Percentiles rank a stretch among this genome's conserved stretches.
Conservation (phyloP, 2,888 invertebrate species). For the Heliothis peltigera region DNA sequence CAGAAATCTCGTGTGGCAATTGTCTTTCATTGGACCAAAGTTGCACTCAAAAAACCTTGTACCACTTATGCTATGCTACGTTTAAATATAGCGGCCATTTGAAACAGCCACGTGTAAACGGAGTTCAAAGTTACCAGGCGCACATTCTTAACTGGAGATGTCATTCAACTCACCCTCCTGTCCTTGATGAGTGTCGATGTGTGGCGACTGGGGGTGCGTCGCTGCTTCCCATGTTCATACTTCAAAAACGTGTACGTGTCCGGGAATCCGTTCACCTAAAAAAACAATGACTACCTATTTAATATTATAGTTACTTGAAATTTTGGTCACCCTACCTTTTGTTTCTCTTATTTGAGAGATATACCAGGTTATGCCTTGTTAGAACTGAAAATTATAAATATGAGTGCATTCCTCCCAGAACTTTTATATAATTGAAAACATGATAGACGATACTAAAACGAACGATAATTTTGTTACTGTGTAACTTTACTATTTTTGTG, state of each 20-base stretch:
- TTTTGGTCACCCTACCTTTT: neutral
- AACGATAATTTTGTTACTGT: too few relatives aligned
- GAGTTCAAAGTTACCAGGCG: conserved; percentile 74
- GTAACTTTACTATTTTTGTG: too few relatives aligned
- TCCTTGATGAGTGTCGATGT: conserved; percentile 88
- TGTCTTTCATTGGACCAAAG: neutral
- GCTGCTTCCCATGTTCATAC: conserved; percentile 88
- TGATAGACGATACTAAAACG: too few relatives aligned
- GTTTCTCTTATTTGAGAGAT: neutral
- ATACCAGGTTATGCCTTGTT: neutral
- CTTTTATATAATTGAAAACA: too few relatives aligned
- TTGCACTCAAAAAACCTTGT: conserved; percentile 48
- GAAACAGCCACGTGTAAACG: conserved; percentile 74
- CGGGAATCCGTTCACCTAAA: conserved; percentile 91
- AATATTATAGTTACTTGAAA: neutral
- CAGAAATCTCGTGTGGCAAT: neutral
- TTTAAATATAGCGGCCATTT: conserved; percentile 53
- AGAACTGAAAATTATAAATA: neutral
- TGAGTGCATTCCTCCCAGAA: too few relatives aligned
- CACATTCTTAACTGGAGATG: conserved; percentile 56
- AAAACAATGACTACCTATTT: conserved; percentile 3
- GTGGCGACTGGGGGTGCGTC: conserved; percentile 89
- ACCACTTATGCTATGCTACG: conserved; percentile 32
- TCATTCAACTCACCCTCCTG: conserved; percentile 87
- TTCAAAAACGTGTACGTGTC: conserved; percentile 92